Base-by-base conservation (phyloP, 2,113 vertebrate species). In the Gobius niger region DNA sequence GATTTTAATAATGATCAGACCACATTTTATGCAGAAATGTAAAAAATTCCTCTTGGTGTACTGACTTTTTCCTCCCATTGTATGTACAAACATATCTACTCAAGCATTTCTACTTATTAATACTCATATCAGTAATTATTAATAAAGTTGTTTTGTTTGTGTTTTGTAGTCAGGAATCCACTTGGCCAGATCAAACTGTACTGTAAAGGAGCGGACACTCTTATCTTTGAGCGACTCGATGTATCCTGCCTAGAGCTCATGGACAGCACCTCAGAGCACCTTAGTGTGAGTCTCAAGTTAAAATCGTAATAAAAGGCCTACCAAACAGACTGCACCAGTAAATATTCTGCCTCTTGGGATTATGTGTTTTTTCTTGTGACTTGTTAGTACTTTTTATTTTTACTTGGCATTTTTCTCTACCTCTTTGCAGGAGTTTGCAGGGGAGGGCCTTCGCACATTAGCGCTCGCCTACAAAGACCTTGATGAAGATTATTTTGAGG, bases 141-240 rank as follows among this genome's bases (percentile, higher is more conserved):
- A 16, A 16, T 18, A 53, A 44, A 44, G 9, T 18, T 46, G 2
- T 57, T 62, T 2, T 46, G 76, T 71, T 80, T 61, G 64, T 40
- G 41, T 44, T 76, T 67, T 65, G 34, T 16, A 97, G 96, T 98
- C 9, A 92, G 94, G 63, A 94, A 91, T 75, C 93, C 94, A 0
- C 87, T 95, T 79, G 96, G 96, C 5, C 91, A 88, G 67, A 95
- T 96, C 67, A 92, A 94, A 5, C 93, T 97, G 4, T 98, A 96
- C 87, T 96, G 93, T 84, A 98, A 98, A 80, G 96, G 96, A 0
- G 96, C 96, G 0, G 96, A 98, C 89, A 95, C 93, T 0, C 91
- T 98, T 70, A 89, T 98, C 52, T 93, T 97, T 44, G 95, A 96
- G n/a, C 88, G 92, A 6, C 92, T 98, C 44, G 92, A 93, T 65